A percentile compares a stretch with the other conserved stretches of the same genome.
phyloP scores from a whole-genome alignment of 1,140 invertebrate genomes.

The Ceratina calcarata region DNA sequence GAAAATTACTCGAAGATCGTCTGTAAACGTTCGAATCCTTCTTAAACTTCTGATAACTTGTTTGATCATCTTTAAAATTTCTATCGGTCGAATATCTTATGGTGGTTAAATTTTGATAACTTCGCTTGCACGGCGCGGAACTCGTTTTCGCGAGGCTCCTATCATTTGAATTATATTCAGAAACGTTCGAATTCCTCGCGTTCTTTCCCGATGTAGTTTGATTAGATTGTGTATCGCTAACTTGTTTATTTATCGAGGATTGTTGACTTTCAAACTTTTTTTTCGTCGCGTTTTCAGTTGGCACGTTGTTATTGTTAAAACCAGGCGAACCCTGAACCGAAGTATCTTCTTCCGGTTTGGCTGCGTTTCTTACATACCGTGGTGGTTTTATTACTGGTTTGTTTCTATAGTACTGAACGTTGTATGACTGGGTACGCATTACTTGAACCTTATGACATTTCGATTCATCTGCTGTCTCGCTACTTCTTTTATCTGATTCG shows the following conservation, averaged over 20 bases:
- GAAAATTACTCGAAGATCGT: slow-evolving; percentile 13
- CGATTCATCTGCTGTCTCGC: background rate
- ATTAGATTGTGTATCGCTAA: background rate
- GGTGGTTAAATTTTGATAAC: slow-evolving; percentile 16
- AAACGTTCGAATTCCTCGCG: background rate
- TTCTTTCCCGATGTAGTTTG: background rate
- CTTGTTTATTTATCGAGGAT: slow-evolving; percentile 16
- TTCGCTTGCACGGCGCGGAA: slow-evolving; percentile 13
- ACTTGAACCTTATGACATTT: slow-evolving; percentile 37
- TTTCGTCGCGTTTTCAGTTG: slow-evolving; percentile 2
- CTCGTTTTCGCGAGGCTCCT: background rate
- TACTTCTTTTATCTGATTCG: slow-evolving; percentile 1
- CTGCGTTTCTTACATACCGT: slow-evolving; percentile 24
- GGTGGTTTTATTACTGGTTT: slow-evolving; percentile 20
- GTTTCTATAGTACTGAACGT: slow-evolving; percentile 27
- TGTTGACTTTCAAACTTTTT: slow-evolving; percentile 39
- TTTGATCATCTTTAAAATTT: slow-evolving; percentile 36
- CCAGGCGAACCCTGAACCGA: slow-evolving; percentile 5
- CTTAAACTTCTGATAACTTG: slow-evolving; percentile 16
- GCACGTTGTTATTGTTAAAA: slow-evolving; percentile 5
- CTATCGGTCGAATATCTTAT: background rate
- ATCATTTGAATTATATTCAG: slow-evolving; percentile 10
- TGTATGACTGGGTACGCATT: slow-evolving; percentile 21
- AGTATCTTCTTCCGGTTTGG: slow-evolving; percentile 3
- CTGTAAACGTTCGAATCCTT: slow-evolving; percentile 31